These are phyloP conservation scores for Nycteola revayana DNA, from an alignment of 2,888 invertebrate species.

Conservation along the genomic window DNA sequence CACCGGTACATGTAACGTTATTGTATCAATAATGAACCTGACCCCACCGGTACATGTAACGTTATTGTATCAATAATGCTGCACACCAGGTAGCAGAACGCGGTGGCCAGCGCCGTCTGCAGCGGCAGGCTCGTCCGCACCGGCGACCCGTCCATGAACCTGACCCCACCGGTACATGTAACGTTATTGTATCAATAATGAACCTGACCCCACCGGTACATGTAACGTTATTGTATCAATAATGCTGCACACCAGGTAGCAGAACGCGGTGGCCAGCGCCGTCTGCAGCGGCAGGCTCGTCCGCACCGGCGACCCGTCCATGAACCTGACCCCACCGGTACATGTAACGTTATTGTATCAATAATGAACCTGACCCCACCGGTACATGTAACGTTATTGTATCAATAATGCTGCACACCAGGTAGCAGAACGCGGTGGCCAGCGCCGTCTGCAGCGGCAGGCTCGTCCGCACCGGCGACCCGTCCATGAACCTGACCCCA, in stretches of 20 bases:
- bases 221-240: too few relatives aligned
- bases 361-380: too few relatives aligned
- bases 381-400: too few relatives aligned
- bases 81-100: slow-evolving; percentile 97
- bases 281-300: slow-evolving; percentile 93
- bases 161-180: too few relatives aligned
- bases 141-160: slow-evolving; percentile 96
- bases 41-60: too few relatives aligned
- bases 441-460: slow-evolving; percentile 94
- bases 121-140: slow-evolving; percentile 90
- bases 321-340: too few relatives aligned
- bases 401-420: slow-evolving; percentile 97
- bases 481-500: slow-evolving; percentile 94
- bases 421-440: slow-evolving; percentile 97
- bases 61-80: too few relatives aligned
- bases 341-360: too few relatives aligned
- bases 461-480: slow-evolving; percentile 92
- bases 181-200: too few relatives aligned
- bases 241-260: slow-evolving; percentile 97
- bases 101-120: slow-evolving; percentile 96
- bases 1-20: too few relatives aligned
- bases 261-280: slow-evolving; percentile 97
- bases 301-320: slow-evolving; percentile 93
- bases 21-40: too few relatives aligned
- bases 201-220: too few relatives aligned